Evolutionary conservation across 2,797 vertebrate species (phyloP).

Genomic region (Fistularia commersonii): DNA sequence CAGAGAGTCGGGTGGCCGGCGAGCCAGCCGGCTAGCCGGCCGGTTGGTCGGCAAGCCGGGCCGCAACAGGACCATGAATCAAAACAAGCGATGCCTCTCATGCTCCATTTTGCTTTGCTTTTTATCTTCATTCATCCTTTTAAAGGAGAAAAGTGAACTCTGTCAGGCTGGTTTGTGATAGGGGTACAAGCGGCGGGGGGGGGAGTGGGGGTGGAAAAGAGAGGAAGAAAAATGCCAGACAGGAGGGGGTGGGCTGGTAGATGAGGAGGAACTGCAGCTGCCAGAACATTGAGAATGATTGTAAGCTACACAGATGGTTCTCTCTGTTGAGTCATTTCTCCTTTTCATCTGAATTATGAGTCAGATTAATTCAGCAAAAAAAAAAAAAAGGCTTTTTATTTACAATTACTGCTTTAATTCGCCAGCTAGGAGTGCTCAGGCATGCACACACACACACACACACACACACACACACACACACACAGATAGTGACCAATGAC

Average conservation of each 20-base stretch:
- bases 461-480: background rate
- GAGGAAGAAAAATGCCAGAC: slow-evolving; percentile 56
- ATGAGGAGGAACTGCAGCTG: slow-evolving; percentile 61
- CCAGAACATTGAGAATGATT: slow-evolving; percentile 57
- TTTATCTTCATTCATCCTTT: slow-evolving; percentile 93
- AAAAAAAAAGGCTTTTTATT: background rate
- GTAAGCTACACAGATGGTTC: slow-evolving; percentile 50
- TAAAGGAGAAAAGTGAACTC: slow-evolving; percentile 75
- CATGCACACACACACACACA: background rate
- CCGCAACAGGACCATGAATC: slow-evolving; percentile 85
- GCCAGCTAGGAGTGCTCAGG: slow-evolving; percentile 10
- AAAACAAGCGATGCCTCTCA: slow-evolving; percentile 80
- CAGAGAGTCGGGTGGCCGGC: slow-evolving; percentile 59
- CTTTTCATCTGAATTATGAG: slow-evolving; percentile 21
- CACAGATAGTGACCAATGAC: slow-evolving; percentile 55
- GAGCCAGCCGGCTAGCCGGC: slow-evolving; percentile 19
- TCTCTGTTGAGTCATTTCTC: slow-evolving; percentile 19
- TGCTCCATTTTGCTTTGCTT: slow-evolving; percentile 83
- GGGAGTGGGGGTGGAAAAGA: slow-evolving; percentile 40
- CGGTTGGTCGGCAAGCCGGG: slow-evolving; percentile 26
- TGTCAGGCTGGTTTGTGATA: slow-evolving; percentile 71
- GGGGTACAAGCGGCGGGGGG: too few species aligned
- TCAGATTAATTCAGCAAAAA: slow-evolving; percentile 3
- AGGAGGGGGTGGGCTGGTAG: slow-evolving; percentile 30
- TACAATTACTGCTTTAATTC: slow-evolving; percentile 1